Percentiles rank a stretch among this genome's conserved stretches.
These are phyloP conservation scores for Drosophila sturtevanti DNA, from an alignment of 1,140 invertebrate genomes.

Conservation along the genomic window DNA sequence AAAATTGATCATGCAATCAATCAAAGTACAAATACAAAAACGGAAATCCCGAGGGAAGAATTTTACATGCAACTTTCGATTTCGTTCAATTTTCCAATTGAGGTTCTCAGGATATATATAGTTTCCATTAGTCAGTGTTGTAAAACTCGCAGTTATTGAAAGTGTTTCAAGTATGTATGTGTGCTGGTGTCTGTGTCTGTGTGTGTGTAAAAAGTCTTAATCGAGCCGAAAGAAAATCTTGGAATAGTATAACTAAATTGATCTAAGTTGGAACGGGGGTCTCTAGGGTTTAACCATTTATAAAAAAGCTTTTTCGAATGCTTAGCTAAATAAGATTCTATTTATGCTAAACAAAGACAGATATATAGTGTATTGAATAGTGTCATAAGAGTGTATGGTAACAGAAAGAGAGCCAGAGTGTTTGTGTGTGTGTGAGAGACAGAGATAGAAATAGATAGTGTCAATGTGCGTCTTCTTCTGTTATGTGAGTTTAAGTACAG, in stretches of 20 bases:
- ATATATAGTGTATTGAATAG: slow-evolving; percentile 22
- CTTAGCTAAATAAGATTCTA: slow-evolving; percentile 56
- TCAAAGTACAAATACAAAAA: slow-evolving; percentile 52
- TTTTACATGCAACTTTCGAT: slow-evolving; percentile 54
- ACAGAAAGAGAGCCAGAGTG: slow-evolving; percentile 5
- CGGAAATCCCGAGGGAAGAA: slow-evolving; percentile 45
- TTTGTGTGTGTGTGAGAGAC: no score
- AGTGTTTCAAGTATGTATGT: slow-evolving; percentile 8
- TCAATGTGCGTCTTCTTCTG: slow-evolving; percentile 42
- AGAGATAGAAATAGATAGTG: slow-evolving; percentile 7
- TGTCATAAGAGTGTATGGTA: neutral
- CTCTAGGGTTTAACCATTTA: slow-evolving; percentile 39
- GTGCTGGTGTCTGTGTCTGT: slow-evolving; percentile 23
- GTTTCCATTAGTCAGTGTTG: slow-evolving; percentile 19
- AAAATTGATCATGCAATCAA: slow-evolving; percentile 64
- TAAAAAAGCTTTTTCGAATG: slow-evolving; percentile 45
- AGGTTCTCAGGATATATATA: neutral
- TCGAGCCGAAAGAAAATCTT: slow-evolving; percentile 62
- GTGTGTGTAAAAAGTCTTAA: slow-evolving; percentile 33
- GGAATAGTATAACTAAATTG: slow-evolving; percentile 55
- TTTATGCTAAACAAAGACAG: slow-evolving; percentile 43
- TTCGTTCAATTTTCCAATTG: slow-evolving; percentile 47
- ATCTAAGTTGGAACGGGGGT: slow-evolving; percentile 36
- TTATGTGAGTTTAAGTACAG: slow-evolving; percentile 31
- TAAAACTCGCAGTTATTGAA: slow-evolving; percentile 10